Evolutionary conservation across 2,797 vertebrate species (phyloP), one percentile per base, ranked within the genome.

Genomic region (Rhyacichthys aspro): DNA sequence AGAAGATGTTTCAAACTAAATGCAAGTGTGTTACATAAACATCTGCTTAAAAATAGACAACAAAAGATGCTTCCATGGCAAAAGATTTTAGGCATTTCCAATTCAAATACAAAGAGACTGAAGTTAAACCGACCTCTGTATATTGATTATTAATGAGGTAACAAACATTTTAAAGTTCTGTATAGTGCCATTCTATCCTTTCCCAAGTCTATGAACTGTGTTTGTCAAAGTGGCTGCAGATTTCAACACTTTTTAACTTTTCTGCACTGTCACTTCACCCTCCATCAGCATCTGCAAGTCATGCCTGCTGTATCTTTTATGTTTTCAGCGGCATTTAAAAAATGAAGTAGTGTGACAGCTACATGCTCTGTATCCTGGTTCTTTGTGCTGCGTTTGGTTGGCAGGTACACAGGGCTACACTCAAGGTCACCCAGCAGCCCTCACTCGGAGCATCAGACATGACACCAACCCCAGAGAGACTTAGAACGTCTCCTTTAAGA

Each of bases 381-480:
- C 52, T 49, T 54, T 50, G 43, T 28, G 38, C 47, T 18, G 62
- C 18, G 16, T 54, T 37, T 23, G 14, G 59, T 42, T 55, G 62
- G 78, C 70, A 67, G 61, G 44, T 65, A 36, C 54, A 73, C 61
- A 59, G 38, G 16, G 39, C 18, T 61, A 65, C 59, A 71, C 48
- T 83, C 86, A 89, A 88, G 82, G 84, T 88, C 84, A 76, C 46
- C 59, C 33, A 18, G 23, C 19, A 28, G 5, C 66, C 59, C 50
- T 76, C 72, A 58, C 34, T 0, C 17, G 6, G 19, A 55, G 41
- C 23, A 3, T 57, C 60, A 74, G 68, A n/a, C 49, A 42, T 67
- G 71, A 81, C 56, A 67, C 63, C 49, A 67, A 61, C 63, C 72
- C 77, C 37, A 63, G 63, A 79, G 79, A 63, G 59, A 63, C 53